phyloP scores from a whole-genome alignment of 2,888 invertebrate species.

The Dasysyrphus tricinctus region DNA sequence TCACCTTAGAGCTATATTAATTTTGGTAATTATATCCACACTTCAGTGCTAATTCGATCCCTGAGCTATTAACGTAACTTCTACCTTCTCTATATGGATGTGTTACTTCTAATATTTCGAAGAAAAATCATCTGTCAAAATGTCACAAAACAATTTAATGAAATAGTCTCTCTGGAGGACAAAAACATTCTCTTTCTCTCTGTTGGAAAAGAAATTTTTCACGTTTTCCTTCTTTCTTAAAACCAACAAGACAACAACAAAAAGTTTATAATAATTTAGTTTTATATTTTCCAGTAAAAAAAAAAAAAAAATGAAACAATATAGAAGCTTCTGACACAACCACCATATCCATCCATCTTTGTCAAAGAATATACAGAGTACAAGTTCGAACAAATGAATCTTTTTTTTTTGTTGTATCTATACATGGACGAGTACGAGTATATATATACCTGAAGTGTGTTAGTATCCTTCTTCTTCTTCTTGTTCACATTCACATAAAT shows the following conservation, averaged over 20 bases:
- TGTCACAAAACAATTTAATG: slow-evolving; percentile 6
- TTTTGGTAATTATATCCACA: too few species aligned
- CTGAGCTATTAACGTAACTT: too few species aligned
- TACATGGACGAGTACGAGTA: neutral
- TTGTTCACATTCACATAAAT: slow-evolving; percentile 2
- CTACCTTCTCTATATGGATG: too few species aligned
- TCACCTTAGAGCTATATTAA: too few species aligned
- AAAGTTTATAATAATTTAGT: slow-evolving; percentile 18
- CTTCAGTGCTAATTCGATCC: too few species aligned
- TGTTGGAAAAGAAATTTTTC: too few species aligned
- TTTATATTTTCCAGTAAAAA: slow-evolving; percentile 12
- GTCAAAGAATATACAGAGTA: neutral
- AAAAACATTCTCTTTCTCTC: too few species aligned
- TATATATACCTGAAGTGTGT: neutral
- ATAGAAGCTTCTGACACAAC: slow-evolving; percentile 24
- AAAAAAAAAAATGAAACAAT: neutral
- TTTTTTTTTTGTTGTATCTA: neutral
- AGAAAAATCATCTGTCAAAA: slow-evolving; percentile 17
- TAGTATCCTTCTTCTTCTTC: neutral
- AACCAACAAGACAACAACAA: neutral
- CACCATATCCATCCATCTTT: slow-evolving; percentile 7
- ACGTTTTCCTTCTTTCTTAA: neutral
- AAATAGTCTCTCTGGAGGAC: too few species aligned
- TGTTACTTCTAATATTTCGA: too few species aligned
- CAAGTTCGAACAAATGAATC: slow-evolving; percentile 14